A percentile compares a stretch with the other conserved stretches of the same genome.
These are phyloP conservation scores for Smutsia temminckii DNA, from an alignment of 2,797 vertebrate species.

Conservation along the genomic window DNA sequence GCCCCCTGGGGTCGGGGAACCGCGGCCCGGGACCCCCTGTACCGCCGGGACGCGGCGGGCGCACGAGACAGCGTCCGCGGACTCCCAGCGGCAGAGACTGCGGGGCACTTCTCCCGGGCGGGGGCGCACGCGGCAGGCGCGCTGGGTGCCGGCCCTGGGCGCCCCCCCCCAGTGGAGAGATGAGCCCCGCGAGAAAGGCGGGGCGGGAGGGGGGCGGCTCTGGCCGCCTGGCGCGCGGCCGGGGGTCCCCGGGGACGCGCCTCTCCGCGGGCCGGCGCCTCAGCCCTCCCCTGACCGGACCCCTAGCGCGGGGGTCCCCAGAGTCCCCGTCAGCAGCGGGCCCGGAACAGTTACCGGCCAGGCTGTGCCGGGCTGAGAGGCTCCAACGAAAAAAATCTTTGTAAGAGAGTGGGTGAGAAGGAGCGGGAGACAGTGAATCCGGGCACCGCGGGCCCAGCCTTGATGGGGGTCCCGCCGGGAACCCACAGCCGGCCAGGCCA, in stretches of 20 bases:
- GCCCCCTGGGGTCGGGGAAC: not conserved
- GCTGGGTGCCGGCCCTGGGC: slow-evolving; percentile 56
- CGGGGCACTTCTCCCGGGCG: not conserved
- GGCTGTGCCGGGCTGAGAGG: not conserved
- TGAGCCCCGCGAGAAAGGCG: slow-evolving; percentile 71
- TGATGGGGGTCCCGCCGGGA: not conserved
- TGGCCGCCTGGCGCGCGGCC: slow-evolving; percentile 71
- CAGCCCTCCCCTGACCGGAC: slow-evolving; percentile 45
- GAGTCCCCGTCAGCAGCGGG: not conserved
- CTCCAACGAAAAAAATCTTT: slow-evolving; percentile 48
- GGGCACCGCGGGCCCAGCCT: slow-evolving; percentile 22
- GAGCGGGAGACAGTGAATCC: not conserved
- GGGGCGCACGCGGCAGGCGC: slow-evolving; percentile 60
- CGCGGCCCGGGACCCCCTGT: slow-evolving; percentile 24
- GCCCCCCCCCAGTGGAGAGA: slow-evolving; percentile 50
- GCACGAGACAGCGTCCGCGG: slow-evolving; percentile 36
- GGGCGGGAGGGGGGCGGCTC: slow-evolving; percentile 65
- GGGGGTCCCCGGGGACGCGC: slow-evolving; percentile 68
- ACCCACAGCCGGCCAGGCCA: not conserved
- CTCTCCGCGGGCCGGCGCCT: slow-evolving; percentile 58
- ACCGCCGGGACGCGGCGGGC: not conserved
- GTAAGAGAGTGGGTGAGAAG: slow-evolving; percentile 39
- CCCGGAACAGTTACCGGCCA: not conserved
- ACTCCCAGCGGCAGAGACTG: not conserved
- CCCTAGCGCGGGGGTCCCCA: not conserved